phyloP scores from a whole-genome alignment of 2,797 vertebrate species.

The Siniperca scherzeri region DNA sequence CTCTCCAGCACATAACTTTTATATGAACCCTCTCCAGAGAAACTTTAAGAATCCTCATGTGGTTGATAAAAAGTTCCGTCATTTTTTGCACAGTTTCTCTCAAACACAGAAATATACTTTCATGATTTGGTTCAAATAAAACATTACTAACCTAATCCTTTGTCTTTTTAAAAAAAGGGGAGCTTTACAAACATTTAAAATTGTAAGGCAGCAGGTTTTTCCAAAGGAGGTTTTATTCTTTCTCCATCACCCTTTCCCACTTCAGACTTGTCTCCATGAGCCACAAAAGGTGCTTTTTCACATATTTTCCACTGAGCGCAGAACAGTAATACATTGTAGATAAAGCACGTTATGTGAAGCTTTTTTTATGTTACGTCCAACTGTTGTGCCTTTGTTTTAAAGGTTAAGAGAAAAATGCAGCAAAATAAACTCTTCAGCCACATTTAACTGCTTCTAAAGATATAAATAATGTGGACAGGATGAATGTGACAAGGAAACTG shows the following conservation, averaged over 20 bases:
- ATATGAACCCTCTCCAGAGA: slow-evolving; percentile 13
- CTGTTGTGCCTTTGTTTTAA: slow-evolving; percentile 6
- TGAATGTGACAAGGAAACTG: no score
- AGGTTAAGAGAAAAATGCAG: background rate
- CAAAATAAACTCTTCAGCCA: background rate
- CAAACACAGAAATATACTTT: slow-evolving; percentile 34
- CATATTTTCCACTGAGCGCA: slow-evolving; percentile 3
- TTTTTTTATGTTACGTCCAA: background rate
- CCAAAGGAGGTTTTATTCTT: slow-evolving; percentile 28
- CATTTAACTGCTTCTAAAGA: background rate
- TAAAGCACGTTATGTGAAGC: background rate
- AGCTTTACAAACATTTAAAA: slow-evolving; percentile 68
- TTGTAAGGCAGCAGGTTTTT: slow-evolving; percentile 79
- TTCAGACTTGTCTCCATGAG: slow-evolving; percentile 12
- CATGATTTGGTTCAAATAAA: slow-evolving; percentile 44
- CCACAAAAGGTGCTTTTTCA: slow-evolving; percentile 30
- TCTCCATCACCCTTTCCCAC: background rate
- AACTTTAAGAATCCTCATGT: background rate
- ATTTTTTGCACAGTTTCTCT: slow-evolving; percentile 21
- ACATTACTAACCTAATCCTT: slow-evolving; percentile 26
- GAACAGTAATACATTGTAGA: background rate
- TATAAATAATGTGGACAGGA: background rate
- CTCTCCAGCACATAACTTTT: background rate
- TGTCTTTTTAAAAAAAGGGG: slow-evolving; percentile 32
- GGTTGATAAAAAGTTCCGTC: background rate